Conservation (phyloP, 2,888 invertebrate species). For the Coecobrya sp. region DNA sequence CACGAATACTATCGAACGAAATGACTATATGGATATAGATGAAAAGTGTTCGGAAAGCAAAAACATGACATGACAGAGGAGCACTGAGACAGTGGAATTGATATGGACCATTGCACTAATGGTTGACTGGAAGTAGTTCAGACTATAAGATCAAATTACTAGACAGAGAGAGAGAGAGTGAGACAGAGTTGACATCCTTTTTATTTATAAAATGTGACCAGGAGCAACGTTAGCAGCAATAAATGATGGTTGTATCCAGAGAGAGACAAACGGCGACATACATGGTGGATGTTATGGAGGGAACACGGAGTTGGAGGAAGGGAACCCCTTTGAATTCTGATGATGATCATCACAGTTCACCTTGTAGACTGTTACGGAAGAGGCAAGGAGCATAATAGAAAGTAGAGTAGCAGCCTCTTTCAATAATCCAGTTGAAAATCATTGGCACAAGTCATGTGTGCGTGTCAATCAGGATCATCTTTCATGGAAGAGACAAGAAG, state of each 20-base stretch:
- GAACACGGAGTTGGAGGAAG: background rate
- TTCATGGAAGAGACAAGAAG: slow-evolving; percentile 43
- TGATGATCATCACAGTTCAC: slow-evolving; percentile 25
- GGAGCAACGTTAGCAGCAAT: slow-evolving; percentile 6
- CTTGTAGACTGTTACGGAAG: slow-evolving; percentile 19
- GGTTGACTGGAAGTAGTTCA: slow-evolving; percentile 73
- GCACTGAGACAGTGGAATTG: slow-evolving; percentile 73
- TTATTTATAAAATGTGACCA: slow-evolving; percentile 60
- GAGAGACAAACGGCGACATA: too few species aligned
- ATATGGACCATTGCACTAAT: slow-evolving; percentile 79
- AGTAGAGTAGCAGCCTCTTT: slow-evolving; percentile 21
- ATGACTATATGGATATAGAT: slow-evolving; percentile 13
- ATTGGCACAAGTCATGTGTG: slow-evolving; percentile 72
- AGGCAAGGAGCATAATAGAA: background rate
- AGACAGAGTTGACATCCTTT: slow-evolving; percentile 75
- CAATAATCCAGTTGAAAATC: slow-evolving; percentile 55
- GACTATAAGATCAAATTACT: slow-evolving; percentile 73
- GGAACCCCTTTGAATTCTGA: slow-evolving; percentile 71
- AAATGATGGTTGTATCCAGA: too few species aligned
- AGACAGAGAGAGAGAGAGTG: background rate
- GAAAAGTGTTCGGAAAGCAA: slow-evolving; percentile 28
- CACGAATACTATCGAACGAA: background rate
- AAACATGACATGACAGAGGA: slow-evolving; percentile 54
- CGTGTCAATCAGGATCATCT: slow-evolving; percentile 60
- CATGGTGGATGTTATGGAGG: background rate